Conservation (phyloP, 37 sponge, comb jelly and placozoan genomes). For the Bolinopsis microptera region DNA sequence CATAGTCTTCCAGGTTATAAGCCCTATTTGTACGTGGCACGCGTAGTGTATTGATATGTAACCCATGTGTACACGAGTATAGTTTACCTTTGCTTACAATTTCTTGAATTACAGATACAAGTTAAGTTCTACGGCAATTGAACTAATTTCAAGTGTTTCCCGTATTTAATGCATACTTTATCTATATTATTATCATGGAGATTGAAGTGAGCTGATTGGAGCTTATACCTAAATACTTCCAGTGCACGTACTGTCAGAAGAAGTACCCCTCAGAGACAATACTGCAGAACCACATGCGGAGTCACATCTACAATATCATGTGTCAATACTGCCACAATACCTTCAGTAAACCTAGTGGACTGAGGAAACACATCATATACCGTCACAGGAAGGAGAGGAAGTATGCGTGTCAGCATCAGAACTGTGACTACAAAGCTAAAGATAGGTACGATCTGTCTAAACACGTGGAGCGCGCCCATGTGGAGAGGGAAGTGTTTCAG, state of each 20-base stretch:
- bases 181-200: too few species aligned
- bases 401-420: neutral
- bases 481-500: neutral
- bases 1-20: slow-evolving; percentile 23
- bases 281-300: neutral
- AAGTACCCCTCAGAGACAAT: slow-evolving; percentile 39
- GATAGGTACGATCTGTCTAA: slow-evolving; percentile 26
- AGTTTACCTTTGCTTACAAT: too few species aligned
- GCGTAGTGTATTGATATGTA: too few species aligned
- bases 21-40: too few species aligned
- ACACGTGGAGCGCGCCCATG: slow-evolving; percentile 22
- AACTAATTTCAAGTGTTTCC: too few species aligned
- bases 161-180: too few species aligned
- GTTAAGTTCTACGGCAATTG: too few species aligned
- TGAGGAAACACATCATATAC: slow-evolving; percentile 51
- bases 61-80: too few species aligned
- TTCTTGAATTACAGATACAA: too few species aligned
- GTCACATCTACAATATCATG: slow-evolving; percentile 33
- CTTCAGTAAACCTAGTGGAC: slow-evolving; percentile 30
- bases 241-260: slow-evolving; percentile 33
- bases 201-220: too few species aligned
- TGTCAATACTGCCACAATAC: slow-evolving; percentile 54
- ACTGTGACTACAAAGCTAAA: slow-evolving; percentile 32
- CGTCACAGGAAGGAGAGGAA: slow-evolving; percentile 35
- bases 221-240: too few species aligned